Evolutionary conservation across 2,888 invertebrate species (phyloP), one percentile per base, ranked within the genome.

Genomic region (Drosophila borborema): DNA sequence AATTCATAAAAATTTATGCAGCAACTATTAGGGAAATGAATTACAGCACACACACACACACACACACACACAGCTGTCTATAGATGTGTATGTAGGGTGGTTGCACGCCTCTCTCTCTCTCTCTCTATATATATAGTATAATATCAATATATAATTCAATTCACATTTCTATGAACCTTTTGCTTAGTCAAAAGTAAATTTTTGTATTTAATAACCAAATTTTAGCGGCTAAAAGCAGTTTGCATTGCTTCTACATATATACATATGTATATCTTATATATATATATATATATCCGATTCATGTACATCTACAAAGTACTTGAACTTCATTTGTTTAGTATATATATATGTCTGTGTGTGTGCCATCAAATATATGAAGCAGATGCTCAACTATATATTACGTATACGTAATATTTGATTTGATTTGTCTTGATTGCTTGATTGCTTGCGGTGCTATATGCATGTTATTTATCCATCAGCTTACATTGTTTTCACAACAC

Each of bases 1-100:
- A 92, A 91, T 92, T 92, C 91, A 91, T 90, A 91, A 91, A 91
- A 89, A 80, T 85, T 65, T 56, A 81, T 82, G 74, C 80, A 80
- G 70, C 79, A 73, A 78, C 85, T 76, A 86, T 86, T 82, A 82
- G 87, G 77, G 73, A 81, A 87, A 81, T 77, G 72, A 73, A 82
- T 79, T 80, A 45, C 62, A 61, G 38, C 45, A 71, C 64, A 65
- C 70, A 77, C 6, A 54, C 16, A 64, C 43, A 64, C 43, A 38
- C 38, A n/a, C 38, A n/a, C 12, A 20, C 20, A 18, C 31, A 43
- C 5, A 43, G 0, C 10, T 34, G 18, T 43, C 14, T 43, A 10
- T 40, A 7, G 28, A 6, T 41, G 23, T 54, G 53, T 71, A 43
- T 53, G 38, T 66, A 64, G 64, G 67, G 78, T 74, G 72, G 75